Percentiles rank a stretch among this genome's conserved stretches.
phyloP scores from a whole-genome alignment of 92 coral and sea anemone genomes.

The Blastomussa wellsi region DNA sequence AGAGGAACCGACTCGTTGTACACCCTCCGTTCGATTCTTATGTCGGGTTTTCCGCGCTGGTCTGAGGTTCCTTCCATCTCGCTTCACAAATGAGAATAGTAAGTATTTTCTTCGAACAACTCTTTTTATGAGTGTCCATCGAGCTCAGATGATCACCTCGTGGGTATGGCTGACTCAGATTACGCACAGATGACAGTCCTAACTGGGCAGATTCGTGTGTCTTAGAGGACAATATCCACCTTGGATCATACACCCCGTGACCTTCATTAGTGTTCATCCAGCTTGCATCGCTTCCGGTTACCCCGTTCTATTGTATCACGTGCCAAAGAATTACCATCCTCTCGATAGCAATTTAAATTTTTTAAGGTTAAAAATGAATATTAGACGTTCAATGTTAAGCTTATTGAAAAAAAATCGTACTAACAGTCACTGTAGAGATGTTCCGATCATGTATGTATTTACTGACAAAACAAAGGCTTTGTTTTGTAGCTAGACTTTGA shows the following conservation, averaged over 20 bases:
- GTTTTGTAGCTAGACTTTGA: not conserved
- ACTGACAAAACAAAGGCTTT: not conserved
- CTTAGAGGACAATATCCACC: too few relatives aligned
- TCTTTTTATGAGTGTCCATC: not conserved
- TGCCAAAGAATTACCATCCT: not conserved
- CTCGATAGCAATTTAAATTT: not conserved
- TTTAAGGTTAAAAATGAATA: too few relatives aligned
- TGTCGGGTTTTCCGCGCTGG: not conserved
- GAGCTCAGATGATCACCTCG: not conserved
- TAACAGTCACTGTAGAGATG: not conserved
- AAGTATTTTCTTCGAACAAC: not conserved
- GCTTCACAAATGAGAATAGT: not conserved
- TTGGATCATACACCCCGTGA: too few relatives aligned
- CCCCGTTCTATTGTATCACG: not conserved
- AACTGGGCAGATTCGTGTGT: too few relatives aligned
- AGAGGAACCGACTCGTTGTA: slow-evolving; percentile 11
- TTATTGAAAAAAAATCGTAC: not conserved
- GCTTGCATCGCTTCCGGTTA: not conserved
- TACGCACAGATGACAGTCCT: too few relatives aligned
- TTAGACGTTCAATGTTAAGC: not conserved
- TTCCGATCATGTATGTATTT: not conserved
- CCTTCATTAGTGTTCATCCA: too few relatives aligned
- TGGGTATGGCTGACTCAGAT: not conserved
- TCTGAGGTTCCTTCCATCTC: slow-evolving; percentile 13
- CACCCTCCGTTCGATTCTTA: slow-evolving; percentile 10